Evolutionary conservation across 92 coral and sea anemone genomes (phyloP), one percentile per base, ranked within the genome.

Genomic region (Parazoanthus atlanticus): DNA sequence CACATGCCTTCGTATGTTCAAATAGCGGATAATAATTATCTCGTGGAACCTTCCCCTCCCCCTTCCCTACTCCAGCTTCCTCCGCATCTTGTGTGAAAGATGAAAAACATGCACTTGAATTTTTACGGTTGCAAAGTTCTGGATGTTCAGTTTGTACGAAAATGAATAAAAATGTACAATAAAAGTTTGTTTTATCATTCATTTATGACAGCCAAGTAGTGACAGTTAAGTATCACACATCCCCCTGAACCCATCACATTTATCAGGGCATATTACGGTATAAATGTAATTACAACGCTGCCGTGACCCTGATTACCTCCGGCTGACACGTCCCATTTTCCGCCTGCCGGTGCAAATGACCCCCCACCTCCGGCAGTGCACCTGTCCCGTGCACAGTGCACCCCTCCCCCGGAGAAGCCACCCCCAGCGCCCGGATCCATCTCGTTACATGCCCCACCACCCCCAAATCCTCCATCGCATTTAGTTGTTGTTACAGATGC

Each of bases 381-480:
- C 26, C 29, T 13, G 4, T 75, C 15, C 49, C 13, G 52, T 21
- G n/a, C 46, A 41, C 79, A 75, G 28, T 19, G 43, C 3, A 75
- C 79, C 40, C 79, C 79, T 33, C 79, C 79, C 12, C 79, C 79
- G 1, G 79, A 75, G 43, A 33, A 75, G 16, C 79, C 79, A 36
- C 79, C 79, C 79, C 79, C 79, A 75, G 46, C 79, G 12, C 79
- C 79, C 16, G 79, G 79, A 12, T 21, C 43, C 47, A 75, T 75
- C 3, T 75, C 49, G 79, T 33, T 0, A 33, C 79, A 75, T 3
- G 79, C 79, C 13, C 79, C 79, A 36, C 52, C 79, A 32, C 79
- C 79, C 25, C 79, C 79, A 75, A 75, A 75, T 21, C 79, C 79
- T n/a, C 79, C 79, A 15, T 75, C 49, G 49, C 79, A 75, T 23